Percentiles rank a stretch among this genome's conserved stretches.
These are phyloP conservation scores for Mesorhabditis spiculigera DNA, from an alignment of 2,888 invertebrate species.

Conservation along the genomic window DNA sequence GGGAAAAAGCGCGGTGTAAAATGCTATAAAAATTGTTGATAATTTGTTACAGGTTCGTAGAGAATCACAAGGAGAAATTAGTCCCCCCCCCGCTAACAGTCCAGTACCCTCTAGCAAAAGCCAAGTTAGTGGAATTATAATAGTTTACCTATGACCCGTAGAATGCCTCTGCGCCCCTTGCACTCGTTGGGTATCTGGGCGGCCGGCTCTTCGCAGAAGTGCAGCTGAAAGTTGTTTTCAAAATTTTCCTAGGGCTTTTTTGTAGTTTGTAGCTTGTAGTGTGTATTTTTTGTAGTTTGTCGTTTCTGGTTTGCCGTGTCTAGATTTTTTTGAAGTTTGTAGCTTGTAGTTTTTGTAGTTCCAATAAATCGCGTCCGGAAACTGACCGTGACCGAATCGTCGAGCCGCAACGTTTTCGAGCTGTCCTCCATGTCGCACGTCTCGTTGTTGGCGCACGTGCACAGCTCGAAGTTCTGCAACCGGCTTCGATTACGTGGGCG, in stretches of 20 bases:
- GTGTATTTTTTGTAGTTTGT: background rate
- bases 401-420: background rate
- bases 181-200: background rate
- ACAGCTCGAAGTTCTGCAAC: background rate
- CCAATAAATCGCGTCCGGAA: background rate
- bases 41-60: too few species aligned
- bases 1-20: too few species aligned
- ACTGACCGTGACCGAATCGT: background rate
- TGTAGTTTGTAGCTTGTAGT: background rate
- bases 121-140: too few species aligned
- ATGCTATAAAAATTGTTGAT: too few species aligned
- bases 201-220: conserved; percentile 4
- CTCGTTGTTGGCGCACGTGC: conserved; percentile 3
- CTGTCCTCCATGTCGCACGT: background rate
- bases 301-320: background rate
- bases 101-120: too few species aligned
- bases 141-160: background rate
- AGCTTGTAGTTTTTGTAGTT: background rate
- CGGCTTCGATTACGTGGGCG: too few species aligned
- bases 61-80: too few species aligned
- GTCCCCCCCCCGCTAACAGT: too few species aligned
- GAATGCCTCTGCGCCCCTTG: background rate
- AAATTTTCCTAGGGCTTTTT: background rate
- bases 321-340: background rate
- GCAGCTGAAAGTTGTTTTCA: background rate